Evolutionary conservation across 2,888 invertebrate genomes (phyloP).

Genomic region (Glaucopsyche alexis): DNA sequence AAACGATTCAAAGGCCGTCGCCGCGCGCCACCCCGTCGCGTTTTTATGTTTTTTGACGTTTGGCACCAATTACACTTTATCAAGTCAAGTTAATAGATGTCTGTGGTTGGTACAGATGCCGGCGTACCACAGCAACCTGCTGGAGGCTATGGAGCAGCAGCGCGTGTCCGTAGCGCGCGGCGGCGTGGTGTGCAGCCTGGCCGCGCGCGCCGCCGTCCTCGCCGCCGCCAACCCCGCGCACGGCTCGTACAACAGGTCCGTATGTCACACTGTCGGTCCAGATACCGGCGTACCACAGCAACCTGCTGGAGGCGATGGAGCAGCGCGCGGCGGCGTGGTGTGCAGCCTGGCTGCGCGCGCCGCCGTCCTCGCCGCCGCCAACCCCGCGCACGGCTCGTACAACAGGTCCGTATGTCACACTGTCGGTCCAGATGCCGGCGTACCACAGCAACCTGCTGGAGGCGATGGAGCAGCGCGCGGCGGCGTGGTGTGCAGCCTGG

Average conservation of each 20-base stretch:
- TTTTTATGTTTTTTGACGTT: background rate
- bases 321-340: conserved; percentile 93
- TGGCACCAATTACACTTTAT: too few species aligned
- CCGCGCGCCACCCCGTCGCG: too few species aligned
- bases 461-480: conserved; percentile 97
- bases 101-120: conserved; percentile 60
- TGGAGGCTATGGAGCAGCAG: conserved; percentile 98
- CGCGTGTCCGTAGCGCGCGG: conserved; percentile 94
- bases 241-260: conserved; percentile 90
- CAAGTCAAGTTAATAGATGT: too few species aligned
- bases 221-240: conserved; percentile 96
- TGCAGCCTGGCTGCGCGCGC: conserved; percentile 90
- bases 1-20: too few species aligned
- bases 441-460: conserved; percentile 88
- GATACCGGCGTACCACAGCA: conserved; percentile 78
- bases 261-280: too few species aligned
- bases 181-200: conserved; percentile 90
- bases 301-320: conserved; percentile 96
- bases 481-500: conserved; percentile 90
- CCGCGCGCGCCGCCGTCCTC: conserved; percentile 90
- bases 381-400: conserved; percentile 94
- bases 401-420: conserved; percentile 83
- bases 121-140: conserved; percentile 82
- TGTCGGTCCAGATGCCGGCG: conserved; percentile 68
- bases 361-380: conserved; percentile 94